phyloP scores from a whole-genome alignment of 2,888 invertebrate genomes.

The Resseliella maxima region DNA sequence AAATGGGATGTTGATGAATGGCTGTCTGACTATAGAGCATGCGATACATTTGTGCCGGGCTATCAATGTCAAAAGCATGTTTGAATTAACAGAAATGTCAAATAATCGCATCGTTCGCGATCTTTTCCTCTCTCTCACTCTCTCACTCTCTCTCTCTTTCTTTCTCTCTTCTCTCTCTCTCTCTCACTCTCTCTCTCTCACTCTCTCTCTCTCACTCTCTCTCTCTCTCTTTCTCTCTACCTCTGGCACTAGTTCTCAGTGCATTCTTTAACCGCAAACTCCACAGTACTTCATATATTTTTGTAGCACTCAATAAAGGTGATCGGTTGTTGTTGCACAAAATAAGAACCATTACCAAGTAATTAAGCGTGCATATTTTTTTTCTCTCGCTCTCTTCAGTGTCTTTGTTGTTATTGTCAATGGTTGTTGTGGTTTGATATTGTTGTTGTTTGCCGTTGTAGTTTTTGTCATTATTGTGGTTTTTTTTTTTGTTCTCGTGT shows the following conservation, averaged over 20 bases:
- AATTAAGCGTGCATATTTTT: background rate
- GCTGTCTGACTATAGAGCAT: conserved; percentile 2
- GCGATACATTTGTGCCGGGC: conserved; percentile 33
- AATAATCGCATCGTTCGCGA: background rate
- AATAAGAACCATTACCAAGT: conserved; percentile 48
- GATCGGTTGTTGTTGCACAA: conserved; percentile 23
- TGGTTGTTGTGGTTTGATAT: background rate
- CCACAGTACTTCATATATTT: conserved; percentile 38
- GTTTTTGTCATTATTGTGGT: background rate
- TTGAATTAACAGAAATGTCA: conserved; percentile 49
- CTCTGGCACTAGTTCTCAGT: too few species aligned
- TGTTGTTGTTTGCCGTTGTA: background rate
- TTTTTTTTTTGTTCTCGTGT: background rate
- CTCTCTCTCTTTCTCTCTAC: too few species aligned
- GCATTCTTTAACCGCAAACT: background rate
- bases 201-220: background rate
- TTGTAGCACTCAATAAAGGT: conserved; percentile 35
- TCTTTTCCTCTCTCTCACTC: background rate
- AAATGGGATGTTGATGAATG: conserved; percentile 54
- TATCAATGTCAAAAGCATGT: conserved; percentile 53
- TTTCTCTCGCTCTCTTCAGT: background rate
- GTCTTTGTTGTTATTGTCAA: background rate
- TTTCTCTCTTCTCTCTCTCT: background rate
- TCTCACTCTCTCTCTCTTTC: background rate
- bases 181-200: background rate